Evolutionary conservation across 2,797 vertebrate genomes (phyloP).

Genomic region (Ibycter americanus): DNA sequence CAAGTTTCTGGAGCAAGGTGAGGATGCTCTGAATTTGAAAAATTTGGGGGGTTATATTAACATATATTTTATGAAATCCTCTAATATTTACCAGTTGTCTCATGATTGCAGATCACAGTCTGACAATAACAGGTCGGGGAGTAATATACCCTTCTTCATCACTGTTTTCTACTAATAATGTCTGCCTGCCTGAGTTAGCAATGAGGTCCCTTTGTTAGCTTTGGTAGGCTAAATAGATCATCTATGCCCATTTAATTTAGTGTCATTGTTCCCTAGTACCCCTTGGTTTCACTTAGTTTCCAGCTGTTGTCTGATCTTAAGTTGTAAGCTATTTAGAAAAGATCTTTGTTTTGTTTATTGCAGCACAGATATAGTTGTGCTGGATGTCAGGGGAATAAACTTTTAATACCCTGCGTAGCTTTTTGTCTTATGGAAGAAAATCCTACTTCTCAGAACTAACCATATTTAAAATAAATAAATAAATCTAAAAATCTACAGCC

Average conservation of each 20-base stretch:
- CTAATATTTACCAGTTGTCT: background rate
- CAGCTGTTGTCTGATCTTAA: constrained; percentile 15
- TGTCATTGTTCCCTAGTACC: background rate
- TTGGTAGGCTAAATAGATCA: background rate
- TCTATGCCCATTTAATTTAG: background rate
- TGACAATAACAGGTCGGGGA: background rate
- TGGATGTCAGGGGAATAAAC: background rate
- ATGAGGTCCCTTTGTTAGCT: background rate
- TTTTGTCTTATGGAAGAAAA: constrained; percentile 9
- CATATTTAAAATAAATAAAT: background rate
- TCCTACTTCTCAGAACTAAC: background rate
- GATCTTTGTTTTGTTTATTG: constrained; percentile 32
- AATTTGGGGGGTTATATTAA: background rate
- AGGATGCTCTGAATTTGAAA: background rate
- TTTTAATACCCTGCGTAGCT: background rate
- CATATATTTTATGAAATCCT: background rate
- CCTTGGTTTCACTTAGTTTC: constrained; percentile 2
- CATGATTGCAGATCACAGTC: background rate
- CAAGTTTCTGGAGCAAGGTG: constrained; percentile 98
- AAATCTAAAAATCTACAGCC: background rate
- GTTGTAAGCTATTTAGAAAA: background rate
- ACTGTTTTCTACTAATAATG: background rate
- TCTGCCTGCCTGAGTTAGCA: background rate
- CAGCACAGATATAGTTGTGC: background rate
- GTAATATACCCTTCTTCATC: background rate